Evolutionary conservation across 1,140 invertebrate genomes (phyloP), one percentile per base, ranked within the genome.

Genomic region (Magallana gigas): DNA sequence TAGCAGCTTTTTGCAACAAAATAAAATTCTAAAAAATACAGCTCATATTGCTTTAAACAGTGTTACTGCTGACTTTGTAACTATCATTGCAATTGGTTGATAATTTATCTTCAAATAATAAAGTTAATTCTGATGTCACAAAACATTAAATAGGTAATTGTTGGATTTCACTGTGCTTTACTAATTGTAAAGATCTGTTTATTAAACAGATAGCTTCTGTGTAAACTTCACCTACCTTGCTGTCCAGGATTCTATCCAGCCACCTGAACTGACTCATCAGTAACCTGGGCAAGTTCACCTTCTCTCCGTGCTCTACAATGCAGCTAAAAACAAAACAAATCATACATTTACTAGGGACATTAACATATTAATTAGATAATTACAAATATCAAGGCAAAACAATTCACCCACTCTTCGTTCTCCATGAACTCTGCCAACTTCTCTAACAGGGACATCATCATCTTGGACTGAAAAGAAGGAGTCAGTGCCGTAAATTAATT

Each of bases 251-350:
- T 57, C 90, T 89, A 71, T 93, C 93, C 36, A 94, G 84, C 92
- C 93, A 94, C 29, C 92, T 85, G 64, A 93, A 92, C 89, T 94
- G 93, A 83, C 91, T 92, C 85, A 94, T 89, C 56, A 94, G 82
- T 9, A 93, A 82, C 12, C 90, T 83, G 9, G 93, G 92, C 8
- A 94, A 76, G 82, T 92, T 92, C 8, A 93, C 87, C 83, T 90
- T 92, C 36, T 93, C 92, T 29, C 91, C 91, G 58, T 90, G 85
- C 80, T 91, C 86, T 87, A 91, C 90, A 76, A 93, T 90, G 71
- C 62, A 85, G 60, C 92, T 93, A 86, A 57, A 90, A 90, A 83
- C 57, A 84, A 83, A 57, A 57, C 23, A 14, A 83, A 5, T 23
- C 56, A 83, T 16, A 11, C 82, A 83, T 3, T 83, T 2, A 12